Base-by-base conservation (phyloP, 1,140 invertebrate genomes). In the Drosophila kohkoa region DNA sequence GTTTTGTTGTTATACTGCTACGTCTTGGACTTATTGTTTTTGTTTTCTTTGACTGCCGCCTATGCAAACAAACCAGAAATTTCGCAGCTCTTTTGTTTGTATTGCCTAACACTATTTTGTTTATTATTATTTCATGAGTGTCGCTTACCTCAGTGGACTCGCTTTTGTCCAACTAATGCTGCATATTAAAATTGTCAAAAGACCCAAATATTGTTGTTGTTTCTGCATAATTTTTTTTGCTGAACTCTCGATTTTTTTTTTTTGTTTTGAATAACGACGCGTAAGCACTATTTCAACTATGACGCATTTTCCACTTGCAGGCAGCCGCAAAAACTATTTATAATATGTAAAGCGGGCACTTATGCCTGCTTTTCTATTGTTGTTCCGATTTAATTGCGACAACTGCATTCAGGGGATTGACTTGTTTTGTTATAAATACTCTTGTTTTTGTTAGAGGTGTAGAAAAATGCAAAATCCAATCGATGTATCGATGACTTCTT, bases 121-220 rank as follows among this genome's bases (percentile, higher is more conserved):
- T 28, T 30, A 5, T 11, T 49, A 52, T 5, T 8, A 43, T 45
- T 54, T 52, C 52, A 43, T 20, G n/a, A 32, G 35, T 8, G 3
- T 6, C 52, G 16, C 68, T 72, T 38, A 75, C 73, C 73, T 65
- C 7, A 75, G 32, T 16, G 52, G 60, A 28, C 35, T 75, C 1
- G 45, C 30, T 1, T 59, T 65, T 52, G 54, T 59, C 54, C 7
- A 55, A 25, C 15, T 43, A 54, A 73, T 10, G 32, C 63, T 54
- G 71, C 71, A 64, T 51, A 75, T 13, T 16, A 69, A 64, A 75
- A 75, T 7, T 32, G 75, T 35, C 60, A 64, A 35, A 15, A 46
- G 38, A 48, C 65, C 1, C 10, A 69, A 54, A 65, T 28, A 32
- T 52, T 64, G 45, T 64, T 66, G 63, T 58, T 49, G 32, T 30